These are phyloP conservation scores for Pteromalus puparum DNA, from an alignment of 1,140 invertebrate species.

Conservation along the genomic window DNA sequence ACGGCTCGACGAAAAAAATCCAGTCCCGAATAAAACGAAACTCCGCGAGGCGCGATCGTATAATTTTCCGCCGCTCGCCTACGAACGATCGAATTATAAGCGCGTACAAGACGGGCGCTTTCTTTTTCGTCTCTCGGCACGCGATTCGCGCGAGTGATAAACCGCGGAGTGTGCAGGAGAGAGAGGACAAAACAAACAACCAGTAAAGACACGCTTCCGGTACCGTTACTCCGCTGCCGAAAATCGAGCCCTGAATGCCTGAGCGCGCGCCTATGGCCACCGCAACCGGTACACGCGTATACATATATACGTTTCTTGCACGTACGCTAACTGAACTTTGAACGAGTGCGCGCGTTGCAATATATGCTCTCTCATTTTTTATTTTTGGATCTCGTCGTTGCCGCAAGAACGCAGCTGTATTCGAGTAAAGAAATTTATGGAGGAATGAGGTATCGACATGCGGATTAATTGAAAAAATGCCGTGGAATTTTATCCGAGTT, in stretches of 20 bases:
- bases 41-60: neutral
- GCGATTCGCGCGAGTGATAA: neutral
- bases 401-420: too few species aligned
- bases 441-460: too few species aligned
- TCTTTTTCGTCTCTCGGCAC: neutral
- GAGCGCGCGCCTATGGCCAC: neutral
- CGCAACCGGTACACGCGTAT: neutral
- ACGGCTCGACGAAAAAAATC: neutral
- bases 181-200: slow-evolving; percentile 8
- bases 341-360: neutral
- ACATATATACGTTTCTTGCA: neutral
- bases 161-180: neutral
- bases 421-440: neutral
- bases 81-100: slow-evolving; percentile 22
- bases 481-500: neutral
- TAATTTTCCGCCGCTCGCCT: slow-evolving; percentile 16
- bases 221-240: slow-evolving; percentile 17
- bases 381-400: neutral
- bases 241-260: slow-evolving; percentile 20
- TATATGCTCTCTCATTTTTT: neutral
- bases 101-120: neutral
- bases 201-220: neutral
- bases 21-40: neutral
- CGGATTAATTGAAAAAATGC: neutral
- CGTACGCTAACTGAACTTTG: too few species aligned